Evolutionary conservation across 2,888 invertebrate genomes (phyloP).

Genomic region (Nephrotoma flavescens): DNA sequence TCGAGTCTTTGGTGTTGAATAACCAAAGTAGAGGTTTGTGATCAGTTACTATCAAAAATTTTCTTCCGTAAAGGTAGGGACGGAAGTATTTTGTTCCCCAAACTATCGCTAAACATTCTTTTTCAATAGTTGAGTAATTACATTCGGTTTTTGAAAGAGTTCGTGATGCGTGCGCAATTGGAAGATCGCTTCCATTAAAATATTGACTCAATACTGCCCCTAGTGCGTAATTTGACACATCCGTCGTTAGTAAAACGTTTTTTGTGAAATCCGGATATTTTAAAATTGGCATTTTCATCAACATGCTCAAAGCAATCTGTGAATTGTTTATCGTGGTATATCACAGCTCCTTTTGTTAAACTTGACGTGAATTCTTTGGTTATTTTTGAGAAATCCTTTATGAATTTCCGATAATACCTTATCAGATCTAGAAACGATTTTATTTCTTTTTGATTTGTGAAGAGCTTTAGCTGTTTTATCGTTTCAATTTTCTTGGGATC

Average conservation of each 20-base stretch:
- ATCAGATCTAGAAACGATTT: neutral
- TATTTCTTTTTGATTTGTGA: neutral
- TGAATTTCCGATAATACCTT: neutral
- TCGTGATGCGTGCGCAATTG: neutral
- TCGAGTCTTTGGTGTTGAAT: neutral
- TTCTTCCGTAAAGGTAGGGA: neutral
- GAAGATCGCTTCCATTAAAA: neutral
- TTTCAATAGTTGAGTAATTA: neutral
- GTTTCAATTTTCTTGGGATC: neutral
- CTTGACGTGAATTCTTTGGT: neutral
- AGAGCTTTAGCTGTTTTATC: neutral
- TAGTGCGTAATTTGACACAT: neutral
- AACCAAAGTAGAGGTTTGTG: neutral
- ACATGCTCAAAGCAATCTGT: neutral
- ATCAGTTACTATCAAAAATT: neutral
- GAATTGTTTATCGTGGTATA: neutral
- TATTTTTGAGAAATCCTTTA: neutral
- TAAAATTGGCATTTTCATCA: neutral
- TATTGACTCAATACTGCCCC: neutral
- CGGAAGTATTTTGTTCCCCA: neutral
- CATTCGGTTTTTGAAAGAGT: neutral
- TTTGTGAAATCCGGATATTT: neutral
- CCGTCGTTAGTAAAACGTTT: neutral
- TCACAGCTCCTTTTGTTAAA: too few species aligned
- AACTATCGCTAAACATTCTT: neutral